Base-by-base conservation (phyloP, 2,888 invertebrate species). In the Drosophila basisetae region DNA sequence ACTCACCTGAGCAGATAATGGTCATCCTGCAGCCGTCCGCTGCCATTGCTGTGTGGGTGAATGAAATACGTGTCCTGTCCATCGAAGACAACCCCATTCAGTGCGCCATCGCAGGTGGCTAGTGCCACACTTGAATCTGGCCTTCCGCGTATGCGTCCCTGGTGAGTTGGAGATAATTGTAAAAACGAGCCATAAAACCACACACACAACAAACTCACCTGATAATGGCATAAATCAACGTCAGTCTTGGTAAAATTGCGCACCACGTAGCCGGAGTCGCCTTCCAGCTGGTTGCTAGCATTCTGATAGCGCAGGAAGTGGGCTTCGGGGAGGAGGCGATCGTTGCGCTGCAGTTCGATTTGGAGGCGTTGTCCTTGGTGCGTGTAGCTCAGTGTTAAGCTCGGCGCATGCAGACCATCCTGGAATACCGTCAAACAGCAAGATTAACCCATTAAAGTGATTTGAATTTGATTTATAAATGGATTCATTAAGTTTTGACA, bases 51-150 rank as follows among this genome's bases (percentile, higher is more conserved):
- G 53, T 90, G 80, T n/a, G 88, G 85, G 81, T 94, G 93, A 63
- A 98, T 95, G 92, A 97, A 97, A 92, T 96, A 96, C 93, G 96
- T 95, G 71, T 95, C 95, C 72, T 94, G 92, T 37, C 97, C 97
- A 92, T 98, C 97, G 92, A 95, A 97, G 75, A 98, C 95, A 73
- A 97, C 95, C 10, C 98, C 98, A 60, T 96, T 95, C 49, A 96
- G 93, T 55, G 96, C 82, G 61, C 95, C 94, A 76, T 87, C 87
- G 92, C 98, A 98, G 6, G 97, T 97, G 59, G 98, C 98, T 59
- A 98, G 92, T 1, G 98, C 98, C 63, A 95, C 97, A 96, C 96
- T 96, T 5, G 98, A 98, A 67, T 94, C 94, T 2, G 95, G 94
- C 80, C 95, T 94, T 69, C 95, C 96, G 75, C 96, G 94, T 65